Conservation (phyloP, 2,888 invertebrate species). For the Eueremaeus valkanovi region DNA sequence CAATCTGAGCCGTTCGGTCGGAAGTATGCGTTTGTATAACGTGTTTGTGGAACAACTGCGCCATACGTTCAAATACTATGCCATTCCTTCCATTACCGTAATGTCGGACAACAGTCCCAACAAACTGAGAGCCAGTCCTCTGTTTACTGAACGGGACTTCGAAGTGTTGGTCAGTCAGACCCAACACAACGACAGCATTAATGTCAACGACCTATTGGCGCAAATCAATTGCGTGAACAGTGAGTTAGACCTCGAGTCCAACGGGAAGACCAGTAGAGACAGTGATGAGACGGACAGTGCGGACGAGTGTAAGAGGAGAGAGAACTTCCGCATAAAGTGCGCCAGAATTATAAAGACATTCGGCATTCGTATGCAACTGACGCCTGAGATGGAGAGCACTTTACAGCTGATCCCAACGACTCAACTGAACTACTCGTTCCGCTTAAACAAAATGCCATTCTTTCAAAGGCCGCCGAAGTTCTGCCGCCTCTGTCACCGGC, state of each 20-base stretch:
- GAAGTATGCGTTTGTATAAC: conserved; percentile 54
- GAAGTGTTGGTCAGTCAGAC: background rate
- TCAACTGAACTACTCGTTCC: conserved; percentile 2
- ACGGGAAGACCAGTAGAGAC: background rate
- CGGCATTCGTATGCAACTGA: background rate
- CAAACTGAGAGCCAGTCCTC: background rate
- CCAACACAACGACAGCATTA: background rate
- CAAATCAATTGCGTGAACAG: background rate
- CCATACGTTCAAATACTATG: conserved; percentile 56
- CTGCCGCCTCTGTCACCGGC: conserved; percentile 53
- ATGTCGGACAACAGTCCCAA: background rate
- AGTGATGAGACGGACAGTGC: conserved; percentile 17
- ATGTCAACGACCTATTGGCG: background rate
- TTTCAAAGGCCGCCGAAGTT: conserved; percentile 41
- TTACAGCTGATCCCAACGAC: background rate
- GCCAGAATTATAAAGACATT: background rate
- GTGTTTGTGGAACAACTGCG: conserved; percentile 55
- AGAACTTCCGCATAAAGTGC: background rate
- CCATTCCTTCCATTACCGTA: conserved; percentile 50
- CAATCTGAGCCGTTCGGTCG: conserved; percentile 55
- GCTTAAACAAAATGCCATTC: conserved; percentile 27
- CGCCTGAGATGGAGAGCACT: background rate
- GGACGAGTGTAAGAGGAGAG: background rate
- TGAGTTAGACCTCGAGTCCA: background rate
- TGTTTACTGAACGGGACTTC: conserved; percentile 22